Conservation (phyloP, 2,113 vertebrate genomes). For the Leiothrix lutea region DNA sequence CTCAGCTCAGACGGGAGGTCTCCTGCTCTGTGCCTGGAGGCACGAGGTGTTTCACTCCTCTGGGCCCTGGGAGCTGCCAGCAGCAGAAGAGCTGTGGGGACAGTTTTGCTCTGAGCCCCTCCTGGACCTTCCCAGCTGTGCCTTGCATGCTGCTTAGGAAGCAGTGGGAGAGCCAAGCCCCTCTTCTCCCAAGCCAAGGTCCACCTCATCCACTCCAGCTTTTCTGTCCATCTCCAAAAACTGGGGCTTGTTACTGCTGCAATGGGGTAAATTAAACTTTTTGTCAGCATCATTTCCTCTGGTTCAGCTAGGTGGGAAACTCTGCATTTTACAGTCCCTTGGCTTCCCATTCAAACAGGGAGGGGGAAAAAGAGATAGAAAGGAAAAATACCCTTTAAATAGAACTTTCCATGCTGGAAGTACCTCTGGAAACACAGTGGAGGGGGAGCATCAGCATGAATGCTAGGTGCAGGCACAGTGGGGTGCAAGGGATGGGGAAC, state of each 20-base stretch:
- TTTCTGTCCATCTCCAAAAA: not conserved
- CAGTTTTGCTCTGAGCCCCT: not conserved
- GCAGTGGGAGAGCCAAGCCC: not conserved
- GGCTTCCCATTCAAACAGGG: not conserved
- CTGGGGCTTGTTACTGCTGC: not conserved
- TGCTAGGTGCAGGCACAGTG: not conserved
- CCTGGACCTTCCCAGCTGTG: not conserved
- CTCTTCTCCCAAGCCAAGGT: not conserved
- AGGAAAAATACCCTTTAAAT: slow-evolving; percentile 46
- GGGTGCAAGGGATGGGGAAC: not conserved
- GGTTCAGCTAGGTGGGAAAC: slow-evolving; percentile 46
- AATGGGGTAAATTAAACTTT: not conserved
- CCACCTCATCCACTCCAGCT: not conserved
- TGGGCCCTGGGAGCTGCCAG: not conserved
- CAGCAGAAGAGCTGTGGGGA: not conserved
- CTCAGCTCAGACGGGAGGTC: rapidly evolving
- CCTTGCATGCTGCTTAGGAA: not conserved
- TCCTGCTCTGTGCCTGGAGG: not conserved
- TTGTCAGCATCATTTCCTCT: slow-evolving; percentile 38
- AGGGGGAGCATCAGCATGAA: not conserved
- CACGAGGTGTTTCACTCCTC: not conserved
- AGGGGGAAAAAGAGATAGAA: rapidly evolving
- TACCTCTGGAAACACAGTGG: slow-evolving; percentile 35
- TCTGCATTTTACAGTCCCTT: slow-evolving; percentile 21
- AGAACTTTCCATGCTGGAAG: slow-evolving; percentile 66